These are phyloP conservation scores for Netelia virgata DNA, from an alignment of 2,888 invertebrate genomes.

Conservation along the genomic window DNA sequence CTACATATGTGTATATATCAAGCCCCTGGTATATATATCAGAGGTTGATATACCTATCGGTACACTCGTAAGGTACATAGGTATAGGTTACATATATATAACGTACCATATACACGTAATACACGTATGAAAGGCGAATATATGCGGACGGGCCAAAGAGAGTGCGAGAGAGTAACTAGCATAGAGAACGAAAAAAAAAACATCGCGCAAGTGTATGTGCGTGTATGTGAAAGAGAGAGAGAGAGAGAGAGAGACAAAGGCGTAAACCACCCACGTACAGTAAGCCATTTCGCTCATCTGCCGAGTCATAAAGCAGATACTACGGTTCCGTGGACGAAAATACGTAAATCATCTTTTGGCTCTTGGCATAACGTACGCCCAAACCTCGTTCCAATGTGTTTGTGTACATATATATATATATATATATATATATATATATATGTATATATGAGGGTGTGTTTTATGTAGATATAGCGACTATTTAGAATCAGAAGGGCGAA, in stretches of 20 bases:
- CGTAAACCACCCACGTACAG: slow-evolving; percentile 37
- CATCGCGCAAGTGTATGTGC: slow-evolving; percentile 11
- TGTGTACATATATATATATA: background rate
- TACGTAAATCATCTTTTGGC: slow-evolving; percentile 77
- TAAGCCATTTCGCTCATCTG: slow-evolving; percentile 82
- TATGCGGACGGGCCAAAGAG: slow-evolving; percentile 62
- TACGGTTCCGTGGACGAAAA: slow-evolving; percentile 77
- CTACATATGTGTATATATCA: background rate
- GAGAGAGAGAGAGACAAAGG: too few species aligned
- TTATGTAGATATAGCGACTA: background rate
- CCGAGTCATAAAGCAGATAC: slow-evolving; percentile 82
- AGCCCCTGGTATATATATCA: background rate
- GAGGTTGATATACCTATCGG: slow-evolving; percentile 5
- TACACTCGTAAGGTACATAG: background rate
- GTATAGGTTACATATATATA: background rate
- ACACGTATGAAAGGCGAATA: slow-evolving; percentile 9
- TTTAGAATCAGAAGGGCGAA: background rate
- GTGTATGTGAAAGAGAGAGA: background rate
- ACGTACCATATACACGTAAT: background rate
- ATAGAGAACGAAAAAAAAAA: slow-evolving; percentile 13
- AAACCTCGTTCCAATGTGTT: background rate
- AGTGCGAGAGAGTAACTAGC: slow-evolving; percentile 29
- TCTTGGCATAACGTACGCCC: slow-evolving; percentile 42
- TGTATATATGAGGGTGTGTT: background rate
- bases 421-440: background rate